These are phyloP conservation scores for Zaprionus camerounensis DNA, from an alignment of 1,140 invertebrate genomes.

Conservation along the genomic window DNA sequence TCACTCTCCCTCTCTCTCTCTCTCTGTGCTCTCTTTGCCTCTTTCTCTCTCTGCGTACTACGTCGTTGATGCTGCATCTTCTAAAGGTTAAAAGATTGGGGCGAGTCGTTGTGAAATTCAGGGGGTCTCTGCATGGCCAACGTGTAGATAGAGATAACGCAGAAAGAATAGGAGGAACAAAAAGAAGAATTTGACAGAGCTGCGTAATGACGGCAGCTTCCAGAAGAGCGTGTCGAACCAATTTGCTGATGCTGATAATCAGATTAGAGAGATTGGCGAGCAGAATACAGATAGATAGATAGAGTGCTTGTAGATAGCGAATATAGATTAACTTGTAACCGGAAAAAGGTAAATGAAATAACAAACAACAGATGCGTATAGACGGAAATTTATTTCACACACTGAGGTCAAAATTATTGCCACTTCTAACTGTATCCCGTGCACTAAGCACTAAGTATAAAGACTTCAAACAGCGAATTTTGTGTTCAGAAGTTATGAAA, in stretches of 20 bases:
- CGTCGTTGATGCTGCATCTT: constrained; percentile 28
- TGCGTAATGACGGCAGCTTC: constrained; percentile 2
- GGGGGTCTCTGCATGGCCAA: constrained; percentile 17
- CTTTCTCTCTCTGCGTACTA: constrained; percentile 3
- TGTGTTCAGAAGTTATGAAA: too few species aligned
- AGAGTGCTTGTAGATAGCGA: too few species aligned
- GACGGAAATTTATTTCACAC: too few species aligned
- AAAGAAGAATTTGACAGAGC: background rate
- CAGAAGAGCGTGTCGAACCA: background rate
- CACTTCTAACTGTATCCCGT: too few species aligned
- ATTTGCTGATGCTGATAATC: background rate
- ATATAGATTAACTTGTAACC: too few species aligned
- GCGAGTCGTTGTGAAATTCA: constrained; percentile 32
- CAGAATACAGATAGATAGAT: too few species aligned
- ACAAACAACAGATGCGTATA: too few species aligned
- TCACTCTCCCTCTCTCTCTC: constrained; percentile 5
- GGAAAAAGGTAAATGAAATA: too few species aligned
- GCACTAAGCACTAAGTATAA: too few species aligned
- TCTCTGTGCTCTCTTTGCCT: background rate
- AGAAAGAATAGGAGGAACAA: background rate
- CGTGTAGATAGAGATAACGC: background rate
- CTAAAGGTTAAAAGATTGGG: constrained; percentile 32
- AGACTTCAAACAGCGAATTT: too few species aligned
- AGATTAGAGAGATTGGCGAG: background rate
- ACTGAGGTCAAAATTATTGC: too few species aligned